These are phyloP conservation scores for Resseliella maxima DNA, from an alignment of 2,888 invertebrate genomes.

Conservation along the genomic window DNA sequence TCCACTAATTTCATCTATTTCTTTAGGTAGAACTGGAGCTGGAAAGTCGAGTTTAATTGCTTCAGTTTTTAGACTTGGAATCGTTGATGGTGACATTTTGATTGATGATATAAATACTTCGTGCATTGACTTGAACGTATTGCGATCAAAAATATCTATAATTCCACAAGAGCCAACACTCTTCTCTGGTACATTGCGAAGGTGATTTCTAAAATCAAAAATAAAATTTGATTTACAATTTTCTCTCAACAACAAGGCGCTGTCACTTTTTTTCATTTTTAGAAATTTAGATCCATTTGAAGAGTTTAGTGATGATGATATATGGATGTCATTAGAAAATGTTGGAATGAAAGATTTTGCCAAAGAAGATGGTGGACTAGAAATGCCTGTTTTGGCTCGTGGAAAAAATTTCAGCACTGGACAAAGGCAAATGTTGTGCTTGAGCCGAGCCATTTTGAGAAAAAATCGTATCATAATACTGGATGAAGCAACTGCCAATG, in stretches of 20 bases:
- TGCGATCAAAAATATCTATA: constrained; percentile 73
- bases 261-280: constrained; percentile 47
- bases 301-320: constrained; percentile 74
- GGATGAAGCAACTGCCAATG: constrained; percentile 76
- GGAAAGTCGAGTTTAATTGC: constrained; percentile 80
- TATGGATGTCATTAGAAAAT: constrained; percentile 80
- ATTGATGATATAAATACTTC: constrained; percentile 76
- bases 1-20: too few relatives aligned
- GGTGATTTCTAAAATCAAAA: constrained; percentile 62
- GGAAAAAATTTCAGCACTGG: constrained; percentile 74
- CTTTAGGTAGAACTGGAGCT: constrained; percentile 77
- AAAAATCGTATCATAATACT: constrained; percentile 81
- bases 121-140: constrained; percentile 71
- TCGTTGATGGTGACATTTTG: constrained; percentile 73
- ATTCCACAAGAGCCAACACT: constrained; percentile 72
- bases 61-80: constrained; percentile 71
- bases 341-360: constrained; percentile 73
- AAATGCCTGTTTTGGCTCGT: constrained; percentile 70
- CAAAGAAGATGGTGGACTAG: constrained; percentile 68
- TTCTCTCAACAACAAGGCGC: not conserved
- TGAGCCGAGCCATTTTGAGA: constrained; percentile 83
- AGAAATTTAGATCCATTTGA: constrained; percentile 83
- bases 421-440: constrained; percentile 79
- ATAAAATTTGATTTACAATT: not conserved
- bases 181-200: constrained; percentile 70